A percentile compares a stretch with the other conserved stretches of the same genome.
Conservation (phyloP, 2,113 vertebrate genomes). For the Mixornis gularis region DNA sequence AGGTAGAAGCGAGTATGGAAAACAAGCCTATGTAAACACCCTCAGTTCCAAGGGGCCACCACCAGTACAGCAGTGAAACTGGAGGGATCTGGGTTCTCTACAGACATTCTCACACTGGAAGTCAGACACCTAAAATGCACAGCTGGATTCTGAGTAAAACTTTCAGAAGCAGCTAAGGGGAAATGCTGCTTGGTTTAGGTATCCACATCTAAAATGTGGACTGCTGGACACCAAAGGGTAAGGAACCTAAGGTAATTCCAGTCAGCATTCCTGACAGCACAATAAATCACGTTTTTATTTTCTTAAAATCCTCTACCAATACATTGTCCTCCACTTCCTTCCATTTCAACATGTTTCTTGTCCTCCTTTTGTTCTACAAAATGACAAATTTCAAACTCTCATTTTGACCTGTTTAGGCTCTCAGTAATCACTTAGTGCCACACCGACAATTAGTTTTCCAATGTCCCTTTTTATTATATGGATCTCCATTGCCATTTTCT, state of each 20-base stretch:
- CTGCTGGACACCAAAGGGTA: rapidly evolving
- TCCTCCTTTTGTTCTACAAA: conserved; percentile 29
- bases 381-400: neutral
- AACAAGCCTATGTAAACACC: neutral
- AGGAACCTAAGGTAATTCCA: neutral
- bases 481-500: neutral
- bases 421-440: neutral
- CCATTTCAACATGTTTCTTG: conserved; percentile 35
- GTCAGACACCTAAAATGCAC: neutral
- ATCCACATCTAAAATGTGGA: neutral
- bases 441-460: neutral
- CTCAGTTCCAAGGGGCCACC: neutral
- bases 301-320: neutral
- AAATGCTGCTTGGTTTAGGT: neutral
- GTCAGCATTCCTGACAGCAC: neutral
- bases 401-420: neutral
- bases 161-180: neutral
- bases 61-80: neutral
- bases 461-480: neutral
- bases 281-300: neutral
- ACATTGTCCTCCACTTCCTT: neutral
- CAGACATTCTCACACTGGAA: neutral
- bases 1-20: neutral
- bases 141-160: neutral
- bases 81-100: neutral